These are phyloP conservation scores for Smutsia temminckii DNA, from an alignment of 2,797 vertebrate species.

Conservation along the genomic window DNA sequence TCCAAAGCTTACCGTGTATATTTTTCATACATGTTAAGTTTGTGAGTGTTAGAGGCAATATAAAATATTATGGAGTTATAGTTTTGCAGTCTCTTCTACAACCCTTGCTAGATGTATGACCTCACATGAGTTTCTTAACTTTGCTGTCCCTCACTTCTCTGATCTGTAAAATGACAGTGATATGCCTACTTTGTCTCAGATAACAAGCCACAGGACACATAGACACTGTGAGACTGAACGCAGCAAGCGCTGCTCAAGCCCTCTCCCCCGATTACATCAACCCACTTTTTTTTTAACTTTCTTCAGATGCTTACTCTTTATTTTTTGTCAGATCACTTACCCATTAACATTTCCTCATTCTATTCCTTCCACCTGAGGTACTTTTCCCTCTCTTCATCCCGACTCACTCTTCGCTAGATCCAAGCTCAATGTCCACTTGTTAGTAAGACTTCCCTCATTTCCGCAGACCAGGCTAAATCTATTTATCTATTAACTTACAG, in stretches of 20 bases:
- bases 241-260: neutral
- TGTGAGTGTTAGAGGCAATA: neutral
- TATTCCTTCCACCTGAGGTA: neutral
- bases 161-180: neutral
- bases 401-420: neutral
- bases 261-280: neutral
- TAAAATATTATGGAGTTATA: neutral
- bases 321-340: neutral
- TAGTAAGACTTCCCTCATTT: neutral
- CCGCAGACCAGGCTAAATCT: neutral
- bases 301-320: neutral
- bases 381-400: neutral
- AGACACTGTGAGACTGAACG: neutral
- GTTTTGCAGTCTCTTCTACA: neutral
- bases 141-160: neutral
- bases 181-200: neutral
- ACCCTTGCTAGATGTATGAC: neutral
- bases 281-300: neutral
- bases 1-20: neutral
- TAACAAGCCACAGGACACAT: neutral
- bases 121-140: neutral
- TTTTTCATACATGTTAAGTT: neutral
- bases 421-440: neutral
- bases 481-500: neutral
- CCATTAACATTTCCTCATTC: neutral